Evolutionary conservation across 2,888 invertebrate genomes (phyloP).

Genomic region (Eristalis arbustorum): DNA sequence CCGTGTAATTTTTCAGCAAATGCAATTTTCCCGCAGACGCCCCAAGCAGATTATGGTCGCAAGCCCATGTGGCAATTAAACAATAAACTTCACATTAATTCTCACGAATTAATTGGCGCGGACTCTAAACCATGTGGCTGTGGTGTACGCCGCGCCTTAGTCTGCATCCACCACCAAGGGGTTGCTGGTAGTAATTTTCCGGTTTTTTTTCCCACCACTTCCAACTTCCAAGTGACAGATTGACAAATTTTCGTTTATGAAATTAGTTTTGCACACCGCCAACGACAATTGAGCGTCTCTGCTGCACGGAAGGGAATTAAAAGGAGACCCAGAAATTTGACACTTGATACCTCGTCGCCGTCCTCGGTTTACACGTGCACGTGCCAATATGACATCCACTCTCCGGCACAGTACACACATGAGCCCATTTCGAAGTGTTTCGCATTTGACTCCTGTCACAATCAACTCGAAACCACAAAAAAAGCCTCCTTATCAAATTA

Average conservation of each 20-base stretch:
- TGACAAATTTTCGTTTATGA: slow-evolving; percentile 62
- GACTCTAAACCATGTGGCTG: slow-evolving; percentile 36
- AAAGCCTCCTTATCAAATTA: slow-evolving; percentile 70
- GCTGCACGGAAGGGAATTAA: slow-evolving; percentile 39
- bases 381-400: slow-evolving; percentile 57
- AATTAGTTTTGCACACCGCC: slow-evolving; percentile 46
- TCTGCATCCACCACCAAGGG: slow-evolving; percentile 17
- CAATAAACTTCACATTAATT: slow-evolving; percentile 67
- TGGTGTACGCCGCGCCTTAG: background rate
- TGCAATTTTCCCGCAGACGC: slow-evolving; percentile 48
- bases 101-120: slow-evolving; percentile 64
- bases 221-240: slow-evolving; percentile 38
- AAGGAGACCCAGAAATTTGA: slow-evolving; percentile 72
- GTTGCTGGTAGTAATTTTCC: slow-evolving; percentile 28
- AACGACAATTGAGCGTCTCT: background rate
- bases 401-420: slow-evolving; percentile 33
- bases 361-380: slow-evolving; percentile 67
- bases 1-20: slow-evolving; percentile 57
- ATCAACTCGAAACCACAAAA: slow-evolving; percentile 59
- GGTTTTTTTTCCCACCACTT: slow-evolving; percentile 55
- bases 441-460: slow-evolving; percentile 67
- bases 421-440: slow-evolving; percentile 54
- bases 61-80: slow-evolving; percentile 66
- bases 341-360: slow-evolving; percentile 78
- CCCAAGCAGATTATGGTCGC: slow-evolving; percentile 4